Percentiles rank a stretch among this genome's conserved stretches.
These are phyloP conservation scores for Chromobotia macracanthus DNA, from an alignment of 2,797 vertebrate genomes.

Conservation along the genomic window DNA sequence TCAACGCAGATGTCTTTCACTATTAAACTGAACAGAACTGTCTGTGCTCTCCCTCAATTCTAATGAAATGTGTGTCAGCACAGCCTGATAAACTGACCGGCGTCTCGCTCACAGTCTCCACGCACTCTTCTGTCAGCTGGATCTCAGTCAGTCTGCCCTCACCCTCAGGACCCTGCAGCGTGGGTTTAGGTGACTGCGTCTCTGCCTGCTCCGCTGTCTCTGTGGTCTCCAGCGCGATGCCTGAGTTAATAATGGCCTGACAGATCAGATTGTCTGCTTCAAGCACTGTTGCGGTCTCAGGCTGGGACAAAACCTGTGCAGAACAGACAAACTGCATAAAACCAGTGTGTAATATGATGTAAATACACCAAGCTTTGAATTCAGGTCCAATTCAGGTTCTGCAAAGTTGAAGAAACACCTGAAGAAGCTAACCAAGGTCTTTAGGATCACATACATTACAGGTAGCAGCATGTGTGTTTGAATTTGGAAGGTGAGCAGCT, in stretches of 20 bases:
- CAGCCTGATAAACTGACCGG: too few species aligned
- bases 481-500: too few species aligned
- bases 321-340: background rate
- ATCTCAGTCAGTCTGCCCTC: constrained; percentile 72
- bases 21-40: background rate
- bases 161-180: constrained; percentile 63
- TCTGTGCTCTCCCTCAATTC: background rate
- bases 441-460: too few species aligned
- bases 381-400: too few species aligned
- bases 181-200: constrained; percentile 63
- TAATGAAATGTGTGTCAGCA: too few species aligned
- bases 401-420: too few species aligned
- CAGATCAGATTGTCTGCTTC: constrained; percentile 88
- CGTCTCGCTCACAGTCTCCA: constrained; percentile 68
- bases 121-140: constrained; percentile 78
- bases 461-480: too few species aligned
- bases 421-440: too few species aligned
- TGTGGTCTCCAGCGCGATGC: constrained; percentile 82
- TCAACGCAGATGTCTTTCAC: too few species aligned
- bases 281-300: constrained; percentile 77
- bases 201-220: constrained; percentile 69
- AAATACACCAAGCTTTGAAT: background rate
- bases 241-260: constrained; percentile 94
- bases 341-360: too few species aligned
- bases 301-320: constrained; percentile 68